Base-by-base conservation (phyloP, 2,797 vertebrate species). In the Champsocephalus gunnari region DNA sequence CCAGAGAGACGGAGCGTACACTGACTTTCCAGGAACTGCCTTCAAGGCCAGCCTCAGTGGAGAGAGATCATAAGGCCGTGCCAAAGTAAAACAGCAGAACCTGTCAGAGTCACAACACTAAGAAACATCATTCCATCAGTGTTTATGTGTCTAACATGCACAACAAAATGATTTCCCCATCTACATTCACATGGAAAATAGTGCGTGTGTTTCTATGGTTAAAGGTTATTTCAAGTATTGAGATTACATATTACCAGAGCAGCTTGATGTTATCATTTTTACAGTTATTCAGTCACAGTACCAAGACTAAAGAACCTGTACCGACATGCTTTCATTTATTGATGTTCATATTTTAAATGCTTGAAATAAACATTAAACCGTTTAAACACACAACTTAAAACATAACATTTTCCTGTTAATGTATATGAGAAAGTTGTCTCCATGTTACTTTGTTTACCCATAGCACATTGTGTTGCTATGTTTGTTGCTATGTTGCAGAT, bases 1-100 rank as follows among this genome's bases (percentile, higher is more conserved):
- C 71, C 71, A 65, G 67, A 79, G 66, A 79, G 76, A 66, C 34
- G 59, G 64, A 78, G 83, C 71, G 43, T 84, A 34, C 50, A 57
- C 60, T 66, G 12, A 75, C 75, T 71, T 83, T 85, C 71, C 84
- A 86, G 69, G 73, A 84, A 80, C 28, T 50, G 73, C 59, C 24
- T 62, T 76, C 32, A 78, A 71, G 63, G 49, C 64, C 66, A 66
- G 64, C 14, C 32, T 61, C 11, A 51, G 13, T 38, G 19, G 32
- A 41, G 24, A 70, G 41, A 32, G 48, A 66, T 49, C 17, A 59
- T 21, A 6, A 56, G 66, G 56, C n/a, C 41, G 9, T 14, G 44
- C 19, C 32, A 17, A 48, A 68, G 48, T 41, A 57, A 73, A 71
- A 55, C 53, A 71, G 21, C 49, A 67, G 65, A 79, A 81, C 66